Conservation (phyloP, 2,797 vertebrate species). For the Eleutherodactylus coqui region DNA sequence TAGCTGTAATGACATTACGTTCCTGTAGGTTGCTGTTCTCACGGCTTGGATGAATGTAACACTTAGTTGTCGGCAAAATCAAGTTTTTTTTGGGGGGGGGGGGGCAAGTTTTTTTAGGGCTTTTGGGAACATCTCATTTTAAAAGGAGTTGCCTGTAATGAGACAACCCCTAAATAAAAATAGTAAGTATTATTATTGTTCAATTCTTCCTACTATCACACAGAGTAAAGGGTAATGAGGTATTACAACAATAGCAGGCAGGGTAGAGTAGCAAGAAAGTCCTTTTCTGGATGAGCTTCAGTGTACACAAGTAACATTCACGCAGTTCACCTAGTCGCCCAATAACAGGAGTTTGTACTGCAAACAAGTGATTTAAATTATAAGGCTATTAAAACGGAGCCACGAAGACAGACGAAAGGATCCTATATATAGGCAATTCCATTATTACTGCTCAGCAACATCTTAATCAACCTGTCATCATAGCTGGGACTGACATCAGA, state of each 20-base stretch:
- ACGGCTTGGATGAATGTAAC: too few relatives aligned
- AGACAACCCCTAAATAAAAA: too few relatives aligned
- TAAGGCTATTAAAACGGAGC: slow-evolving; percentile 5
- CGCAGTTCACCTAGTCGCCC: neutral
- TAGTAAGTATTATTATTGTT: neutral
- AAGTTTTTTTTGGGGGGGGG: too few relatives aligned
- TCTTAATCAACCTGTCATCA: slow-evolving; percentile 59
- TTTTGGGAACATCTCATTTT: too few relatives aligned
- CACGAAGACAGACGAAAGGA: neutral
- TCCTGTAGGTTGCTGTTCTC: too few relatives aligned
- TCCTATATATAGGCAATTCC: slow-evolving; percentile 16
- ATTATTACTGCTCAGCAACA: slow-evolving; percentile 48
- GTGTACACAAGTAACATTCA: neutral
- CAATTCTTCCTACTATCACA: neutral
- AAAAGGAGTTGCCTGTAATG: too few relatives aligned
- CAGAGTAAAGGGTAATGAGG: neutral
- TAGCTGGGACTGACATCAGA: slow-evolving; percentile 47
- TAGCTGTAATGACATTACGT: too few relatives aligned
- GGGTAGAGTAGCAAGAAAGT: neutral
- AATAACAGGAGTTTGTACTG: slow-evolving; percentile 7
- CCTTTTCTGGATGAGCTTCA: neutral
- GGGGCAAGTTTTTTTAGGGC: too few relatives aligned
- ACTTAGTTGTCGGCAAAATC: too few relatives aligned
- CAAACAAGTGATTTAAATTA: slow-evolving; percentile 15
- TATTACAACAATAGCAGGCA: neutral